Conservation (phyloP, 2,888 invertebrate genomes). For the Erebia palarica region DNA sequence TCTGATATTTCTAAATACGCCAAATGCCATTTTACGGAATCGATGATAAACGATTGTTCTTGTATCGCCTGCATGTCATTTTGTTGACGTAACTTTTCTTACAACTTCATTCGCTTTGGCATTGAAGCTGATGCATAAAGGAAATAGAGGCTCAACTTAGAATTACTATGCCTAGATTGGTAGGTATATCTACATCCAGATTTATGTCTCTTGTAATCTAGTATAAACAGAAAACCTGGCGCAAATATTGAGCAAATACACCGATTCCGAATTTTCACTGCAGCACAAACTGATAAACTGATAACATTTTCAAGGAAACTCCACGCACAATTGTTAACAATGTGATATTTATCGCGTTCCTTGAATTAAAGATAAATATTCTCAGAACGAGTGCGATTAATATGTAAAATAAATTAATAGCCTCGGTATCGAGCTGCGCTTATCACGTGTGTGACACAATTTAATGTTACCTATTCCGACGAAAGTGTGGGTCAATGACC, state of each 20-base stretch:
- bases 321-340: slow-evolving; percentile 23
- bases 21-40: slow-evolving; percentile 22
- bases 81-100: slow-evolving; percentile 2
- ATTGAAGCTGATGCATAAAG: neutral
- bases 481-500: slow-evolving; percentile 31
- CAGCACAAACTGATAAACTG: neutral
- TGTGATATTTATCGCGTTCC: slow-evolving; percentile 36
- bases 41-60: slow-evolving; percentile 20
- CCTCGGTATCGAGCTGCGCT: slow-evolving; percentile 20
- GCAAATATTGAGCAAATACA: no score
- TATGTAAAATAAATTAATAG: slow-evolving; percentile 37
- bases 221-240: no score
- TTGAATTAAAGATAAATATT: slow-evolving; percentile 41
- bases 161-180: no score
- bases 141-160: neutral
- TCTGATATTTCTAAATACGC: slow-evolving; percentile 25
- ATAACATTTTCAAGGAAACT: slow-evolving; percentile 32
- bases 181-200: no score
- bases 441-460: slow-evolving; percentile 29
- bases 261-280: neutral
- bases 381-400: slow-evolving; percentile 35
- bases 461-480: slow-evolving; percentile 20
- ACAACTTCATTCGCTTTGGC: neutral
- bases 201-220: no score
- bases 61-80: slow-evolving; percentile 12